Evolutionary conservation across 2,797 vertebrate species (phyloP).

Genomic region (Rachycentron canadum): DNA sequence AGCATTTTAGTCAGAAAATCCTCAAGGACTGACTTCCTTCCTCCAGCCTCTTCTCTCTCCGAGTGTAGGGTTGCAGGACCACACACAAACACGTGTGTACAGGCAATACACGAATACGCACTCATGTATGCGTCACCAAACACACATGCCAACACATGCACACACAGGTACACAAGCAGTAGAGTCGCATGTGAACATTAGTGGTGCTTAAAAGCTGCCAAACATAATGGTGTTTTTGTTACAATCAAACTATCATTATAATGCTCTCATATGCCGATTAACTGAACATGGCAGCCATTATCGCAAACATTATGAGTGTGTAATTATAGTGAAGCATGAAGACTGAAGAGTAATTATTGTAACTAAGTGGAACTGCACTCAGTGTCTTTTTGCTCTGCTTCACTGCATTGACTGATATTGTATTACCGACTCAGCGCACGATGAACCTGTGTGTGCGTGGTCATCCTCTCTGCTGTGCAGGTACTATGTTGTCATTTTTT

Average conservation of each 20-base stretch:
- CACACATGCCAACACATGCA: constrained; percentile 41
- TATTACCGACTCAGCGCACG: background rate
- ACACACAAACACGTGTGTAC: constrained; percentile 61
- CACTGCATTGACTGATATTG: background rate
- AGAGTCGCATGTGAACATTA: constrained; percentile 8
- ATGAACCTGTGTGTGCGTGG: background rate
- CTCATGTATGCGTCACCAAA: constrained; percentile 1
- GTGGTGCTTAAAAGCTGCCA: constrained; percentile 9
- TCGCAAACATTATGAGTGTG: constrained; percentile 1
- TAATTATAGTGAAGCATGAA: constrained; percentile 16
- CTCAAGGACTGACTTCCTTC: constrained; percentile 58
- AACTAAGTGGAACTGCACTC: background rate
- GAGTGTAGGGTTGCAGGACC: constrained; percentile 61
- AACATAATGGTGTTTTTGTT: background rate
- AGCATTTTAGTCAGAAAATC: constrained; percentile 63
- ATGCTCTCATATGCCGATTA: background rate
- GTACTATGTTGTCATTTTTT: background rate
- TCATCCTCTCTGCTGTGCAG: background rate
- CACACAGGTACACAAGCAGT: constrained; percentile 8
- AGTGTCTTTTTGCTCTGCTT: background rate
- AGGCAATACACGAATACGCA: constrained; percentile 35
- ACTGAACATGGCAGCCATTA: background rate
- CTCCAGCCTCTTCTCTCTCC: constrained; percentile 20
- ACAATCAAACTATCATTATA: constrained; percentile 1
- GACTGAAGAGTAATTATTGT: background rate